Base-by-base conservation (phyloP, 2,888 invertebrate genomes). In the Pterobdella sp. region DNA sequence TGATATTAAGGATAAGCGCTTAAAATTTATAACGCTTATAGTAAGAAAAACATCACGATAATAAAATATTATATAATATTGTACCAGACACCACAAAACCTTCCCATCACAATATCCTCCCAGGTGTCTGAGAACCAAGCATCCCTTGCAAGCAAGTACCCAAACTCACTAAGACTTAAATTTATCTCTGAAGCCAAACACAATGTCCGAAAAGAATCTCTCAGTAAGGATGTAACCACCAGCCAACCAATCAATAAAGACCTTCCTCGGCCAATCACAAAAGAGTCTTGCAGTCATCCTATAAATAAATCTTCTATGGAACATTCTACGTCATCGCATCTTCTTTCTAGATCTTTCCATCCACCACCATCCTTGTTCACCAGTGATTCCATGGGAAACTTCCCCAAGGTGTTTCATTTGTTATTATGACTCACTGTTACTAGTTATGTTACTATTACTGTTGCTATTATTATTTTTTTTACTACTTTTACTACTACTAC, bases 101-200 rank as follows among this genome's bases (percentile, higher is more conserved):
- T 7, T 3, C 60, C 60, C 4, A 18, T n/a, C n/a, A 7, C 60
- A 56, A n/a, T 49, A 49, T 31, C 31, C 1, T 60, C 31, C 22
- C 26, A 67, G 63, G 71, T 71, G 0, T 71, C 71, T 34, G 71
- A 71, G 52, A 71, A 71, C 32, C 71, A 71, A 32, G 71, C 68
- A n/a, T 68, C 68, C 2, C 22, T 68, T 2, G 14, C 2, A 10
- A 18, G 2, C 68, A 68, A 68, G 29, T 37, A 37, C n/a, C 36
- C 65, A n/a, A 29, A 14, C 2, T 34, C 65, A 4, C n/a, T 65
- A 4, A 29, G 65, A 3, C 31, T 34, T 22, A 65, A 65, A n/a
- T 65, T 7, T 34, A n/a, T 35, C 65, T 22, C 3, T 34, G 34
- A 65, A 35, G 26, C 60, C 60, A 56, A 56, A 56, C 7, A 56